A percentile compares a stretch with the other conserved stretches of the same genome.
Conservation (phyloP, 1,140 invertebrate species). For the Magallana ariakensis region DNA sequence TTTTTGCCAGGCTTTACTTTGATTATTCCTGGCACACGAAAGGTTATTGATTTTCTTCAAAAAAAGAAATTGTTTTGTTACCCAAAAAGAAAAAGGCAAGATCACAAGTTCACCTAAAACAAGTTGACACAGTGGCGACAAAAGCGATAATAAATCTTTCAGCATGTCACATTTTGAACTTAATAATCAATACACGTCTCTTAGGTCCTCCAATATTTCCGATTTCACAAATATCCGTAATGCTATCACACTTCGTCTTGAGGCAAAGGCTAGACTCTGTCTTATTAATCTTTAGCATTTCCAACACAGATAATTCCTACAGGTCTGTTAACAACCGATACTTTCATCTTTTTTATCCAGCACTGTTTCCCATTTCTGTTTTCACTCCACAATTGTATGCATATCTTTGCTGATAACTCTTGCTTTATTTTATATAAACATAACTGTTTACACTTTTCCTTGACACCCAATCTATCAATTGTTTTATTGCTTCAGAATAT, state of each 20-base stretch:
- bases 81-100: slow-evolving; percentile 35
- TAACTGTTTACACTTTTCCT: slow-evolving; percentile 26
- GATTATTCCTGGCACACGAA: slow-evolving; percentile 27
- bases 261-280: slow-evolving; percentile 11
- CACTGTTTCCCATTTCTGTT: neutral
- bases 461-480: slow-evolving; percentile 35
- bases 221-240: slow-evolving; percentile 32
- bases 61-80: slow-evolving; percentile 39
- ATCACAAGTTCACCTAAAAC: slow-evolving; percentile 31
- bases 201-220: slow-evolving; percentile 18
- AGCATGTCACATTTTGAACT: slow-evolving; percentile 36
- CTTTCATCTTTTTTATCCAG: neutral
- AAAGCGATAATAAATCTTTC: slow-evolving; percentile 26
- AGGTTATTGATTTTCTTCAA: slow-evolving; percentile 19
- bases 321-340: neutral
- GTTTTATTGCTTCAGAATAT: slow-evolving; percentile 27
- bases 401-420: neutral
- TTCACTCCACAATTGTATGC: slow-evolving; percentile 11
- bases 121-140: slow-evolving; percentile 37
- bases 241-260: slow-evolving; percentile 9
- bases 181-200: slow-evolving; percentile 34
- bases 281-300: slow-evolving; percentile 1
- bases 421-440: slow-evolving; percentile 36
- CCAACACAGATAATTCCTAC: neutral
- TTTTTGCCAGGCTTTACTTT: neutral